Evolutionary conservation across 2,797 vertebrate genomes (phyloP).

Genomic region (Scomberomorus guttatus): DNA sequence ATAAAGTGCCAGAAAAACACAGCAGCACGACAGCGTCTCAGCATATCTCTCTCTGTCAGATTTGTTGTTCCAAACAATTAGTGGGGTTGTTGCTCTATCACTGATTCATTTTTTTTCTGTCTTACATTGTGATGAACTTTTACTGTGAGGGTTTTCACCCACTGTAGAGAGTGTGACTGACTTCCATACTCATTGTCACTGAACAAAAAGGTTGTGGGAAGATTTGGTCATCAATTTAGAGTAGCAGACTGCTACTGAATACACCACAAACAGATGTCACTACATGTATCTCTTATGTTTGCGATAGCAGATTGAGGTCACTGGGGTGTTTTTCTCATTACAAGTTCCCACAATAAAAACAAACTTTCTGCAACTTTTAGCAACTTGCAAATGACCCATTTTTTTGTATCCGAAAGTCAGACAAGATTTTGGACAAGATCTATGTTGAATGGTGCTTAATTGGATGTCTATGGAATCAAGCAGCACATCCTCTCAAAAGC

Average conservation of each 20-base stretch:
- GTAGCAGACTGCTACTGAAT: slow-evolving; percentile 11
- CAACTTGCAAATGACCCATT: too few relatives aligned
- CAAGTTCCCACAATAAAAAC: slow-evolving; percentile 12
- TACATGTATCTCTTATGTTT: background rate
- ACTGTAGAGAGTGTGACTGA: background rate
- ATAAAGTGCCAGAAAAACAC: slow-evolving; percentile 46
- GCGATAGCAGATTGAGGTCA: slow-evolving; percentile 26
- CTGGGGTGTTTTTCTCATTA: slow-evolving; percentile 4
- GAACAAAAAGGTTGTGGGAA: slow-evolving; percentile 7
- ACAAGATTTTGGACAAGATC: background rate
- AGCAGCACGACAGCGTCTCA: background rate
- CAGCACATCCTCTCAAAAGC: background rate
- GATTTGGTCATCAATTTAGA: slow-evolving; percentile 5
- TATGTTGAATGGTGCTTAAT: background rate
- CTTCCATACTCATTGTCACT: background rate
- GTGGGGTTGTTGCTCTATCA: background rate
- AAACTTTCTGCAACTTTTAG: background rate
- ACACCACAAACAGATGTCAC: slow-evolving; percentile 31
- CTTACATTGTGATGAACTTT: background rate
- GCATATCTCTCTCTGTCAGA: slow-evolving; percentile 41
- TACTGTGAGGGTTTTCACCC: background rate
- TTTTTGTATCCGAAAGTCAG: background rate
- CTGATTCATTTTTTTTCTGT: background rate
- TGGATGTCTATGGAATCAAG: background rate
- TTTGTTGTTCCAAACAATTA: slow-evolving; percentile 49